Evolutionary conservation across 2,113 vertebrate genomes (phyloP).

Genomic region (Hymenochirus boettgeri): DNA sequence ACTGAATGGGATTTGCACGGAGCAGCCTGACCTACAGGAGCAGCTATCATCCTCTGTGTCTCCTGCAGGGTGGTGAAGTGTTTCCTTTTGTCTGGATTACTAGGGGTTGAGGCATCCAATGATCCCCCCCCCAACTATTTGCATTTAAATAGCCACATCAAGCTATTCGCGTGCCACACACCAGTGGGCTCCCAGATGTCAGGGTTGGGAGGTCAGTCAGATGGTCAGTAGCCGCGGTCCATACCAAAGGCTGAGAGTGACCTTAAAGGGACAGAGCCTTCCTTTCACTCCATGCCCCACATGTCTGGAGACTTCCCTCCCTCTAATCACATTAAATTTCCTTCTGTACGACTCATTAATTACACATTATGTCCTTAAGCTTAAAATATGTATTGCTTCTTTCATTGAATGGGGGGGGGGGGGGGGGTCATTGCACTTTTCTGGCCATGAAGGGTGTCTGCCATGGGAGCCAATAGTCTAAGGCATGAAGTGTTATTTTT

Average conservation of each 20-base stretch:
- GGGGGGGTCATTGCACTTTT: not conserved
- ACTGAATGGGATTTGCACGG: constrained; percentile 70
- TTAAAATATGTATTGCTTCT: constrained; percentile 12
- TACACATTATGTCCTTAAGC: constrained; percentile 26
- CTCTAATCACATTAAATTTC: constrained; percentile 28
- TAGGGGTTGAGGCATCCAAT: constrained; percentile 82
- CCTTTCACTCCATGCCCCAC: constrained; percentile 15
- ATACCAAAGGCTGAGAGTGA: constrained; percentile 66
- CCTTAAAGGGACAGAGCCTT: constrained; percentile 61
- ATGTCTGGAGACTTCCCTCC: not conserved
- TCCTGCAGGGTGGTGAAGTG: constrained; percentile 73
- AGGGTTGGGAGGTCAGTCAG: constrained; percentile 86
- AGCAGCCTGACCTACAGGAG: constrained; percentile 63
- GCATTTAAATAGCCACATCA: constrained; percentile 97
- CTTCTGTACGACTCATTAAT: constrained; percentile 29
- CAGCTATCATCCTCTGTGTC: constrained; percentile 61
- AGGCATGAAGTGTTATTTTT: no score
- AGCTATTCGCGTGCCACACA: constrained; percentile 90
- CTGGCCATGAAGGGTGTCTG: constrained; percentile 20
- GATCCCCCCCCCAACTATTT: constrained; percentile 85
- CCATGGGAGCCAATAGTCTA: not conserved
- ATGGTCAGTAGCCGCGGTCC: constrained; percentile 88
- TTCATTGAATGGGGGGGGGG: not conserved
- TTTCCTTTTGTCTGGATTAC: constrained; percentile 88
- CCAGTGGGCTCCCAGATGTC: constrained; percentile 95